Evolutionary conservation across 2,797 vertebrate species (phyloP).

Genomic region (Echeneis naucrates): DNA sequence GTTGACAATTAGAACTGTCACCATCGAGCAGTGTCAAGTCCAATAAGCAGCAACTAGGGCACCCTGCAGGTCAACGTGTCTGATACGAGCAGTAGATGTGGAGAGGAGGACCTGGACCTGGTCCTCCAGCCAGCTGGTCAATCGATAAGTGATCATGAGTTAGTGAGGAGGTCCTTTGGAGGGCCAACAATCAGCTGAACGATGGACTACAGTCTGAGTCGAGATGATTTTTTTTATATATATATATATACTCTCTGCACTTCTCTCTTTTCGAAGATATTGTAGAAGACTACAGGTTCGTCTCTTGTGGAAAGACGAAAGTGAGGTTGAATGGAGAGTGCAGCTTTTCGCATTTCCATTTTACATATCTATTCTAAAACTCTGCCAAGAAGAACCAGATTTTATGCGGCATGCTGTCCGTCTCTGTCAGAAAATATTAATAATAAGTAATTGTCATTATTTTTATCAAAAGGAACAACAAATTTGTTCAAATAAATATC

Average conservation of each 20-base stretch:
- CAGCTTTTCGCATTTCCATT: background rate
- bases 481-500: background rate
- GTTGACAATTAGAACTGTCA: conserved; percentile 83
- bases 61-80: conserved; percentile 56
- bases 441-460: background rate
- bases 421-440: background rate
- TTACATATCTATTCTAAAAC: conserved; percentile 3
- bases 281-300: background rate
- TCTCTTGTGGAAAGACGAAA: background rate
- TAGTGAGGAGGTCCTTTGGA: background rate
- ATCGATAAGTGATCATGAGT: conserved; percentile 63
- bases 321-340: too few species aligned
- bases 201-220: background rate
- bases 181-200: conserved; percentile 15
- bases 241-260: too few species aligned
- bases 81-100: conserved; percentile 21
- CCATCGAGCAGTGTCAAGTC: conserved; percentile 74
- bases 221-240: background rate
- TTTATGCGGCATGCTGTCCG: background rate
- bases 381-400: background rate
- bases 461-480: background rate
- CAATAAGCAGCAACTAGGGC: conserved; percentile 55
- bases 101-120: conserved; percentile 13
- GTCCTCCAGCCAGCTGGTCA: conserved; percentile 38
- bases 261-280: background rate